Evolutionary conservation across 1,140 invertebrate species (phyloP), one percentile per base, ranked within the genome.

Genomic region (Sycophila sp.): DNA sequence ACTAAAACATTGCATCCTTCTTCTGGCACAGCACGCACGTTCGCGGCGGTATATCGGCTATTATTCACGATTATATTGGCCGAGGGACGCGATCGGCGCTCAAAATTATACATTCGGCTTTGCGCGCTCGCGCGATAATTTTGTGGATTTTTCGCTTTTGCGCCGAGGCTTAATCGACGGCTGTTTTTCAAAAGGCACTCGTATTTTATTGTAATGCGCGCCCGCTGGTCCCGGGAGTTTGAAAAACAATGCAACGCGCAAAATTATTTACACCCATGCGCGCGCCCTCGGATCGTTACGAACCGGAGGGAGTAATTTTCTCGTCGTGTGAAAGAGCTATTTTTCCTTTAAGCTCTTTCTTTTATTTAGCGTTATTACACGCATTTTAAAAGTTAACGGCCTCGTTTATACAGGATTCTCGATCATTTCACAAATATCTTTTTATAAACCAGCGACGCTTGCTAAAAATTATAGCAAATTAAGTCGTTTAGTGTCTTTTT

Each of bases 1-100:
- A n/a, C n/a, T n/a, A n/a, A n/a, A n/a, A n/a, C n/a, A n/a, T n/a
- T n/a, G n/a, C n/a, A n/a, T n/a, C n/a, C n/a, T n/a, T n/a, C n/a
- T n/a, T n/a, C n/a, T n/a, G n/a, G n/a, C n/a, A n/a, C n/a, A n/a
- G n/a, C n/a, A n/a, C n/a, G n/a, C n/a, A n/a, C n/a, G n/a, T n/a
- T n/a, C n/a, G n/a, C n/a, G n/a, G n/a, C n/a, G n/a, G n/a, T n/a
- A 53, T 53, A 53, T 53, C 56, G 19, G 17, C 58, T 62, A 62
- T 62, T 62, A 62, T 45, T 62, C 58, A 62, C 40, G 58, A 62
- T 62, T 62, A 62, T 62, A 45, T 38, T 38, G 15, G 22, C 26
- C 56, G 19, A 22, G 34, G 34, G 47, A 22, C 15, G 17, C 17
- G 51, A 1, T 28, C 28, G n/a, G n/a, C n/a, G n/a, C n/a, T n/a